Conservation (phyloP, 2,113 vertebrate species). For the Maccullochella peelii region DNA sequence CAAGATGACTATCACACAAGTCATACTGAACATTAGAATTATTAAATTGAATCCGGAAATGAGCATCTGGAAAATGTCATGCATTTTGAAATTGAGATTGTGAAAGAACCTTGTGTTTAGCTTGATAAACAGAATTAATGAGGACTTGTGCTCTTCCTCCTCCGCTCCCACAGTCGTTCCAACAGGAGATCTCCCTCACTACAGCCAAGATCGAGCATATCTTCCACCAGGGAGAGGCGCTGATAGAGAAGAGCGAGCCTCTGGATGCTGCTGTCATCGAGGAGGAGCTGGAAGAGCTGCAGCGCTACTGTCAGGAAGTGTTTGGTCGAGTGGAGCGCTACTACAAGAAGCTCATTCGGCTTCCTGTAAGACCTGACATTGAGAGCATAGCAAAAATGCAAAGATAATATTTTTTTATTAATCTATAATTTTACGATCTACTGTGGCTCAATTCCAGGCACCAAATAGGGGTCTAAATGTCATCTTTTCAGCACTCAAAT, state of each 20-base stretch:
- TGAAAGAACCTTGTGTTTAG: conserved; percentile 16
- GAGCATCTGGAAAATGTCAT: not conserved
- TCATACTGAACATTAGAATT: not conserved
- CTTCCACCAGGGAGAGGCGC: conserved; percentile 90
- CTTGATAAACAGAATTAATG: not conserved
- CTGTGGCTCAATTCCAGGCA: not conserved
- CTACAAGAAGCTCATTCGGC: conserved; percentile 93
- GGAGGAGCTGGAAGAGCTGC: conserved; percentile 95
- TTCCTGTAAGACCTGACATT: conserved; percentile 86
- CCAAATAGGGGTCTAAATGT: not conserved
- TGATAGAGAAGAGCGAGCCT: conserved; percentile 96
- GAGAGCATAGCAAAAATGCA: not conserved
- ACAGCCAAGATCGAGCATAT: conserved; percentile 92
- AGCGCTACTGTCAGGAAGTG: conserved; percentile 95
- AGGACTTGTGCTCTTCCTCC: not conserved
- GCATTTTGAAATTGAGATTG: not conserved
- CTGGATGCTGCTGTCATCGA: conserved; percentile 96
- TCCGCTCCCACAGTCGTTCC: conserved; percentile 86
- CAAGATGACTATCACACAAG: not conserved
- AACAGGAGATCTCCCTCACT: conserved; percentile 95
- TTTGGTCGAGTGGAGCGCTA: conserved; percentile 96
- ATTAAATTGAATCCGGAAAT: not conserved
- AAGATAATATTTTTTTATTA: not conserved
- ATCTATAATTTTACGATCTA: not conserved
- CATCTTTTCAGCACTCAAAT: not conserved